Evolutionary conservation across 2,113 vertebrate species (phyloP).

Genomic region (Crotalus horridus): DNA sequence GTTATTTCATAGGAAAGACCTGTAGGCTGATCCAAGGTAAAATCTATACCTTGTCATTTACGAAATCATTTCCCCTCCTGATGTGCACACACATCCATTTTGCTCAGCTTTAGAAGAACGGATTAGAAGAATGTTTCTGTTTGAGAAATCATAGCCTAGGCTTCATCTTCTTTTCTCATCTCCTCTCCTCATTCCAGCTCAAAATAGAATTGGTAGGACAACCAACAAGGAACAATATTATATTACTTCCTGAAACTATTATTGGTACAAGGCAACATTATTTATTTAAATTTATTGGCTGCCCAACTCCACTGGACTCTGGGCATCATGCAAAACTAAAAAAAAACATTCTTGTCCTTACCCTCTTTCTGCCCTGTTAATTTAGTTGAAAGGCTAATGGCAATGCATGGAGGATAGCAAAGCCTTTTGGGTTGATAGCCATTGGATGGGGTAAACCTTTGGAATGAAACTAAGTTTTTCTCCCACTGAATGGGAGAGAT

Average conservation of each 20-base stretch:
- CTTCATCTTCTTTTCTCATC: neutral
- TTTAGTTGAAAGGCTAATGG: neutral
- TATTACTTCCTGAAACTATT: neutral
- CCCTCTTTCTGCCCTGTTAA: neutral
- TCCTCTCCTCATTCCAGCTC: neutral
- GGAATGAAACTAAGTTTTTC: neutral
- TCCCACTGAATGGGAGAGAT: neutral
- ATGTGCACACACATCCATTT: neutral
- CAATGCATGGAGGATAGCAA: neutral
- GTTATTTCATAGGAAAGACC: neutral
- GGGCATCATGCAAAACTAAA: neutral
- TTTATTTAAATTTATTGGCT: neutral
- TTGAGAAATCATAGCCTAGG: neutral
- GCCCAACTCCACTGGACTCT: neutral
- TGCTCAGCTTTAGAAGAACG: neutral
- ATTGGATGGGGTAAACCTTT: neutral
- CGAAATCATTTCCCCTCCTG: neutral
- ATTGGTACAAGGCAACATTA: neutral
- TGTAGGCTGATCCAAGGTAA: neutral
- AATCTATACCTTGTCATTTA: neutral
- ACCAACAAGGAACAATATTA: neutral
- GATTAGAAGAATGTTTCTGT: neutral
- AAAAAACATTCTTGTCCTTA: neutral
- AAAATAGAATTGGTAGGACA: neutral
- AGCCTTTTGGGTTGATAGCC: neutral